Percentiles rank a stretch among this genome's conserved stretches.
Evolutionary conservation across 2,888 invertebrate species (phyloP).

Genomic region (Diploptera punctata): DNA sequence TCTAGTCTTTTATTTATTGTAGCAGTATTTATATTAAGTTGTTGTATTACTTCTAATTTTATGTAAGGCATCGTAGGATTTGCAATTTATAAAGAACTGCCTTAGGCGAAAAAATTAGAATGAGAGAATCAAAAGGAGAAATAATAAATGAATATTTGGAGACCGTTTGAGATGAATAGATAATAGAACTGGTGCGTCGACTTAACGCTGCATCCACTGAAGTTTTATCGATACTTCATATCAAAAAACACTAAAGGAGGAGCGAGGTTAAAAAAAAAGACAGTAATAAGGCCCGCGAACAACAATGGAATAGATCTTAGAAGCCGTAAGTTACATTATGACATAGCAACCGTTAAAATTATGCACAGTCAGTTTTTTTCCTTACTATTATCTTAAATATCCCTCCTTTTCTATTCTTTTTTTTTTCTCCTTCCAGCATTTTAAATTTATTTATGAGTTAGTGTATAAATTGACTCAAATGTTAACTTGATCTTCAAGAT

Average conservation of each 20-base stretch:
- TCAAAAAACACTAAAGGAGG: neutral
- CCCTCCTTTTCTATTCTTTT: neutral
- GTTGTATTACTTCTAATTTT: no score
- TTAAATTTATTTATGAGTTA: neutral
- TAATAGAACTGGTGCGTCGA: conserved; percentile 13
- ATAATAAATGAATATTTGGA: neutral
- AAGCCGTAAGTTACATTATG: neutral
- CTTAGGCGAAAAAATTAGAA: no score
- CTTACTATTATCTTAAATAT: neutral
- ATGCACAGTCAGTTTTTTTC: neutral
- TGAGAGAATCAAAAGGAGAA: no score
- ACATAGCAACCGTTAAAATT: neutral
- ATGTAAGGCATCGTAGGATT: no score
- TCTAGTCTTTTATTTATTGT: no score
- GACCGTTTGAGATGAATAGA: conserved; percentile 27
- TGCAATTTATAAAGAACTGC: no score
- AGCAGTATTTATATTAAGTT: no score
- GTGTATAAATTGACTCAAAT: neutral
- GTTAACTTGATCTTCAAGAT: neutral
- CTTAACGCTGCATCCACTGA: neutral
- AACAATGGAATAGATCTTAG: conserved; percentile 4
- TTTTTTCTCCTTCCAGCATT: neutral
- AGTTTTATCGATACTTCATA: neutral
- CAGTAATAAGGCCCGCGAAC: neutral
- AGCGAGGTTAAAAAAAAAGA: neutral